These are phyloP conservation scores for Lysandra bellargus DNA, from an alignment of 2,888 invertebrate genomes.

Conservation along the genomic window DNA sequence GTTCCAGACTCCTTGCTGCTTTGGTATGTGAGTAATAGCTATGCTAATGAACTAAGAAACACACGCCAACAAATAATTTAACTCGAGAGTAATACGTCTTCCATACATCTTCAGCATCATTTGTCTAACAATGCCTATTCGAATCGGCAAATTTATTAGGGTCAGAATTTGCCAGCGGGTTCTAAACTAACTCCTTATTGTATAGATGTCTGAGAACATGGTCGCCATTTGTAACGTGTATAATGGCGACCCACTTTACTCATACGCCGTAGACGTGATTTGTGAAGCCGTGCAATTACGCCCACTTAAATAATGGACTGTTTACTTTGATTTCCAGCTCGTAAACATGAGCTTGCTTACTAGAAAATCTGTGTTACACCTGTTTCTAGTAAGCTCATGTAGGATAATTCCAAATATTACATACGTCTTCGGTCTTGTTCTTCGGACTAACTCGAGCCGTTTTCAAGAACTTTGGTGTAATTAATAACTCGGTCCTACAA, in stretches of 20 bases:
- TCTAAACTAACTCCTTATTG: constrained; percentile 73
- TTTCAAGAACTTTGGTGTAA: too few relatives aligned
- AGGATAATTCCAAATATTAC: too few relatives aligned
- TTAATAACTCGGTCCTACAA: too few relatives aligned
- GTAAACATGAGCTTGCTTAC: constrained; percentile 16
- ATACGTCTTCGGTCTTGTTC: too few relatives aligned
- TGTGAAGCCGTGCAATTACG: constrained; percentile 60
- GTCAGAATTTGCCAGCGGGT: constrained; percentile 77
- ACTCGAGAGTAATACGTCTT: constrained; percentile 28
- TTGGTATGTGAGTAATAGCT: not conserved
- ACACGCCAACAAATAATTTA: constrained; percentile 20
- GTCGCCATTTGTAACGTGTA: constrained; percentile 74
- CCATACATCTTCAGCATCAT: constrained; percentile 57
- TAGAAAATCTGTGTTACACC: constrained; percentile 8
- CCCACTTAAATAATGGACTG: constrained; percentile 30
- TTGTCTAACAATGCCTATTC: constrained; percentile 74
- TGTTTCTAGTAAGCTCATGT: not conserved
- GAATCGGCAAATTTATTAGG: constrained; percentile 77
- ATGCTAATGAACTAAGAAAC: not conserved
- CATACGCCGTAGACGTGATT: constrained; percentile 66
- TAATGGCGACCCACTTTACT: constrained; percentile 77
- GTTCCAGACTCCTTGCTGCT: not conserved
- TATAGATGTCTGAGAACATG: constrained; percentile 66
- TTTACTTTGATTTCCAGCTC: constrained; percentile 29
- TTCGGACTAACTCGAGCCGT: too few relatives aligned